A percentile compares a stretch with the other conserved stretches of the same genome.
Conservation (phyloP, 2,797 vertebrate species). For the Triplophysa yarkandensis region DNA sequence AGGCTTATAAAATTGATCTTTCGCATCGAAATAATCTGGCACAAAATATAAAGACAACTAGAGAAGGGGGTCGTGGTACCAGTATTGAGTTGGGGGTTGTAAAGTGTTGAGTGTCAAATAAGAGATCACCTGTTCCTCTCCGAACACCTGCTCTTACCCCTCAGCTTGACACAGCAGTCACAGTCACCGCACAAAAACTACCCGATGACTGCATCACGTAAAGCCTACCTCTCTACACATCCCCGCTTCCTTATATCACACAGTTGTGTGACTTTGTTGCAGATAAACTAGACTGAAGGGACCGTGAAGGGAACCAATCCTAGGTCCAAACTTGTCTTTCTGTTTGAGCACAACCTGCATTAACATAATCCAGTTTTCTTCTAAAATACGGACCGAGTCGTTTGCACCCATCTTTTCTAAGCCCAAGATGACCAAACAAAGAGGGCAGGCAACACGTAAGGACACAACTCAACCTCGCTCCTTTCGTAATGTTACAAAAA, state of each 20-base stretch:
- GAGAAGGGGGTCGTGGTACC: background rate
- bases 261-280: background rate
- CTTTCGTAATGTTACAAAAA: background rate
- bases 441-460: background rate
- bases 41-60: background rate
- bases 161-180: constrained; percentile 43
- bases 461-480: background rate
- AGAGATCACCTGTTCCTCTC: constrained; percentile 57
- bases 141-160: constrained; percentile 55
- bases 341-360: background rate
- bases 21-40: background rate
- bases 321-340: background rate
- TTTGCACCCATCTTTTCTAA: constrained; percentile 1
- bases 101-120: constrained; percentile 53
- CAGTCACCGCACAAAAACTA: constrained; percentile 5
- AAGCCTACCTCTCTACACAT: background rate
- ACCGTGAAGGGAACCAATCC: background rate
- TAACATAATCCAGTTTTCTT: background rate
- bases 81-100: constrained; percentile 20
- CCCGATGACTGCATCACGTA: background rate
- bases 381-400: background rate
- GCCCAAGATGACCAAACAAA: constrained; percentile 14
- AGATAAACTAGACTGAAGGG: background rate
- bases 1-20: background rate
- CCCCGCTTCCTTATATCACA: background rate